A percentile compares a stretch with the other conserved stretches of the same genome.
phyloP scores from a whole-genome alignment of 2,113 vertebrate species.

The Caracal caracal region DNA sequence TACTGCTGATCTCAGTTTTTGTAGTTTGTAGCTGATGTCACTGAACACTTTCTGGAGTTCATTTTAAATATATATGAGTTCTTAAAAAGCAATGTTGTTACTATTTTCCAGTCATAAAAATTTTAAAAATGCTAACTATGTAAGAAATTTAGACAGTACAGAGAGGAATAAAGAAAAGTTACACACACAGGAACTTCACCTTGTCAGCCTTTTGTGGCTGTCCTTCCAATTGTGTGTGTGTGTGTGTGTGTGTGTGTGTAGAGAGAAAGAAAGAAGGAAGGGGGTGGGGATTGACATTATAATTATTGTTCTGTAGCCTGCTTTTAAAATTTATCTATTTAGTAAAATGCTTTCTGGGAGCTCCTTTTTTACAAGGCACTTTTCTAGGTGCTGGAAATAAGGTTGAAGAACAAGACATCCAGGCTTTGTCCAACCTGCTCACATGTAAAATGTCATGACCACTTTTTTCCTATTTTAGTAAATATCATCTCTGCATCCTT shows the following conservation, averaged over 20 bases:
- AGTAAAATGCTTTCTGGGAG: conserved; percentile 19
- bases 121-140: not conserved
- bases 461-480: conserved; percentile 21
- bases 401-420: not conserved
- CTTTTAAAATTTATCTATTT: conserved; percentile 34
- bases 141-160: not conserved
- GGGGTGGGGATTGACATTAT: not conserved
- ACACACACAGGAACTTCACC: not conserved
- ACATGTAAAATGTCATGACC: not conserved
- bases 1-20: not conserved
- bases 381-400: conserved; percentile 54
- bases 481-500: not conserved
- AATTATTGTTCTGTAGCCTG: not conserved
- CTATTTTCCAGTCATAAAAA: not conserved
- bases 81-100: not conserved
- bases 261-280: not conserved
- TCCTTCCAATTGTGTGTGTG: not conserved
- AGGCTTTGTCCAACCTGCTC: not conserved
- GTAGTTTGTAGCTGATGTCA: not conserved
- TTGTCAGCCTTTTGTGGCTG: not conserved
- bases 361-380: conserved; percentile 24
- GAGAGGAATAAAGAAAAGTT: conserved; percentile 22
- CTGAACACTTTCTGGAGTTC: conserved; percentile 4
- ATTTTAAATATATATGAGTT: conserved; percentile 17
- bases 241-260: not conserved